A percentile compares a stretch with the other conserved stretches of the same genome.
These are phyloP conservation scores for Coremacera marginata DNA, from an alignment of 2,888 invertebrate species.

Conservation along the genomic window DNA sequence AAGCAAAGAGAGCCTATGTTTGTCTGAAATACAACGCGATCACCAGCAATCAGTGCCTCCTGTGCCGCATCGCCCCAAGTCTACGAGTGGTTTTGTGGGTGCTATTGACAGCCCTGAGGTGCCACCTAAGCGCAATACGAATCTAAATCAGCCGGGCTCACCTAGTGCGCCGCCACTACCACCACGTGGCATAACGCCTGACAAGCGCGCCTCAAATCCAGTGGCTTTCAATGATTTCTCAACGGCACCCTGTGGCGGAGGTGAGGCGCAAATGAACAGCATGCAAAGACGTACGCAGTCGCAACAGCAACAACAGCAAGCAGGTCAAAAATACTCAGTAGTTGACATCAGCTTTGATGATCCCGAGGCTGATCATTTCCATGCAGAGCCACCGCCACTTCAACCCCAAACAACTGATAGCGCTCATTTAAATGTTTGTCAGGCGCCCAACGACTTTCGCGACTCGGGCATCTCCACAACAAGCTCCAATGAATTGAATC, in stretches of 20 bases:
- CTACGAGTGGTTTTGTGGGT: slow-evolving; percentile 67
- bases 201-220: slow-evolving; percentile 69
- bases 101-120: slow-evolving; percentile 69
- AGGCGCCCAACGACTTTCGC: slow-evolving; percentile 65
- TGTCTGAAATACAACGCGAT: slow-evolving; percentile 40
- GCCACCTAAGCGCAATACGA: slow-evolving; percentile 71
- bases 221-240: slow-evolving; percentile 66
- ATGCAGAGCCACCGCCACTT: slow-evolving; percentile 57
- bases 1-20: slow-evolving; percentile 62
- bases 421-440: slow-evolving; percentile 58
- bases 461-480: slow-evolving; percentile 70
- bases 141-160: slow-evolving; percentile 58
- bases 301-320: slow-evolving; percentile 47
- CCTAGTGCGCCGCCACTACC: slow-evolving; percentile 82
- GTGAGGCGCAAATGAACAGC: slow-evolving; percentile 49
- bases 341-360: slow-evolving; percentile 71
- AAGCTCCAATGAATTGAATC: slow-evolving; percentile 65
- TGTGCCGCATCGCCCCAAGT: slow-evolving; percentile 47
- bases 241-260: background rate
- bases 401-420: slow-evolving; percentile 57
- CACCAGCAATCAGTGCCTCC: slow-evolving; percentile 43
- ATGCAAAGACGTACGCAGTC: slow-evolving; percentile 57
- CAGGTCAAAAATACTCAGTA: slow-evolving; percentile 69
- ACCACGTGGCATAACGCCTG: slow-evolving; percentile 77
- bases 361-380: slow-evolving; percentile 64